phyloP scores from a whole-genome alignment of 1,140 invertebrate genomes.

The Drosophila ogumai region DNA sequence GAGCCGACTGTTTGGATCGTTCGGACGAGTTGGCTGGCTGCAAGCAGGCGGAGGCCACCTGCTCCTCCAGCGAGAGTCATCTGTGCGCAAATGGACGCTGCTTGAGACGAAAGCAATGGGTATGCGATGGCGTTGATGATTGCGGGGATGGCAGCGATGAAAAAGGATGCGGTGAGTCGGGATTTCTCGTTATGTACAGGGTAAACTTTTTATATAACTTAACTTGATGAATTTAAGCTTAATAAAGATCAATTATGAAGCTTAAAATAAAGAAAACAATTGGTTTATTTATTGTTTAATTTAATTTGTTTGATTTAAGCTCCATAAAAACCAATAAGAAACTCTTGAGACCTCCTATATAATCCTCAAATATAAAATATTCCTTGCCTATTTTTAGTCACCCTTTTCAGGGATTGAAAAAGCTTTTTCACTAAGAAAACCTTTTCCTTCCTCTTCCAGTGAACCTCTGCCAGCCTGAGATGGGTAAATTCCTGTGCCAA shows the following conservation, averaged over 20 bases:
- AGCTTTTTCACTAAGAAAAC: not conserved
- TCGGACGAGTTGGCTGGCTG: slow-evolving; percentile 90
- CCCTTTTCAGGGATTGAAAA: not conserved
- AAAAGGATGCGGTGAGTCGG: slow-evolving; percentile 86
- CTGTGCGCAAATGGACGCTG: slow-evolving; percentile 75
- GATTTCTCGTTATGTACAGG: not conserved
- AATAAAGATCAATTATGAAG: no score
- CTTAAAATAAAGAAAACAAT: no score
- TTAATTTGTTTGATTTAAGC: not conserved
- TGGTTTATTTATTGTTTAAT: no score
- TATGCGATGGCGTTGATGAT: slow-evolving; percentile 86
- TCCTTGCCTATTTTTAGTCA: not conserved
- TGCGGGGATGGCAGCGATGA: slow-evolving; percentile 90
- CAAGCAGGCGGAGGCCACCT: slow-evolving; percentile 53
- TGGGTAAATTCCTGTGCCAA: slow-evolving; percentile 71
- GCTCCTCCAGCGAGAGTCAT: slow-evolving; percentile 54
- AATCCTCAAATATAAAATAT: not conserved
- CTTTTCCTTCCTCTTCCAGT: slow-evolving; percentile 1
- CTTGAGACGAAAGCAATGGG: slow-evolving; percentile 65
- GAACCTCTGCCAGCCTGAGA: slow-evolving; percentile 43
- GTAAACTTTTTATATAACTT: not conserved
- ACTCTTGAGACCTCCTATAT: no score
- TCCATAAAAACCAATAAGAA: not conserved
- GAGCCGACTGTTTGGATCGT: slow-evolving; percentile 91
- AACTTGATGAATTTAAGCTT: no score